These are phyloP conservation scores for Spea bombifrons DNA, from an alignment of 2,113 vertebrate genomes.

Conservation along the genomic window DNA sequence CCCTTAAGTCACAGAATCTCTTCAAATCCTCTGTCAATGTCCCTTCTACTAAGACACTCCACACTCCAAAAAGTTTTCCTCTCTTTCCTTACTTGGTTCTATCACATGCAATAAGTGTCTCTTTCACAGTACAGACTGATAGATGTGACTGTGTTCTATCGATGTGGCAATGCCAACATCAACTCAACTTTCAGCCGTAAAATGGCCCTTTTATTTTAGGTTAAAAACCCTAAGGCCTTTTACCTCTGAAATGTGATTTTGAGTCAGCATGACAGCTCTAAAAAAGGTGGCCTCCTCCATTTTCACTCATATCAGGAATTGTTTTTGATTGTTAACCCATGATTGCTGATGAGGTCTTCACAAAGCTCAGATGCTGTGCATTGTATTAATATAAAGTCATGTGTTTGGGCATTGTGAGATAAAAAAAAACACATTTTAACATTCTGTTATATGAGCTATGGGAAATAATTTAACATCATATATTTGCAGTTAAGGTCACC, in stretches of 20 bases:
- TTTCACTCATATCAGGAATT: conserved; percentile 30
- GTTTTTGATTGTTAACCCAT: conserved; percentile 27
- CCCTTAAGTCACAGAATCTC: conserved; percentile 3
- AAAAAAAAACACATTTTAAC: not conserved
- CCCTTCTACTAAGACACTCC: conserved; percentile 1
- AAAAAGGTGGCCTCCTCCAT: conserved; percentile 43
- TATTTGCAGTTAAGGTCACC: too few relatives aligned
- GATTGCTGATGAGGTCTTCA: not conserved
- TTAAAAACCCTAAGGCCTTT: conserved; percentile 43
- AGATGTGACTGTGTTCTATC: conserved; percentile 40
- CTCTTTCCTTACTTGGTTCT: conserved; percentile 17
- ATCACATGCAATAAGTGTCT: conserved; percentile 39
- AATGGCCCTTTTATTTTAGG: conserved; percentile 36
- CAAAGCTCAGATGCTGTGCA: not conserved
- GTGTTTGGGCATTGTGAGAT: not conserved
- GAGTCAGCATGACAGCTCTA: conserved; percentile 35
- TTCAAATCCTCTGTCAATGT: not conserved
- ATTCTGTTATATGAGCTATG: too few relatives aligned
- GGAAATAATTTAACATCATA: too few relatives aligned
- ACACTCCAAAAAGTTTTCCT: conserved; percentile 15
- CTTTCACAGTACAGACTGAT: conserved; percentile 27
- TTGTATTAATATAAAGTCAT: not conserved
- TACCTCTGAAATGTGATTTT: conserved; percentile 45
- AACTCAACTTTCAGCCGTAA: conserved; percentile 21
- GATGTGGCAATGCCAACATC: conserved; percentile 39